Evolutionary conservation across 2,888 invertebrate species (phyloP), one percentile per base, ranked within the genome.

Genomic region (Nasonia oneida): DNA sequence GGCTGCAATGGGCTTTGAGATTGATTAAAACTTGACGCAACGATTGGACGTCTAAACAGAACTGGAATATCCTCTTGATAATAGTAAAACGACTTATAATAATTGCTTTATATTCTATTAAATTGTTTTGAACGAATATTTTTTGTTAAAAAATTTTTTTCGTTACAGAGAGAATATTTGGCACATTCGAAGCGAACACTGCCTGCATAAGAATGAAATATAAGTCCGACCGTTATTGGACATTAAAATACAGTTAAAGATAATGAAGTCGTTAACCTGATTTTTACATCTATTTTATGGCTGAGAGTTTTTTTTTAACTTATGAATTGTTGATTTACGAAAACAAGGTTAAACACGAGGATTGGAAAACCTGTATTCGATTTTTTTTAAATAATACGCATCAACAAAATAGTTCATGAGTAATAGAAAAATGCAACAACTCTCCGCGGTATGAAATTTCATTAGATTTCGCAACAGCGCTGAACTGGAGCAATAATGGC

Each of bases 271-370:
- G 75, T 86, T 86, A 86, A 86, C 73, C 81, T 81, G 76, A 81
- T 83, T 83, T 82, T 83, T 83, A 61, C 61, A 76, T 47, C 61
- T 81, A 73, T 81, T 85, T 82, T 74, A 82, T 75, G 70, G 18
- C 71, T 47, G 50, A 67, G 33, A 71, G 53, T 23, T 23, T 70
- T 50, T 53, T 77, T 81, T 73, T 29, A 73, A 81, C 76, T 86
- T 83, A 80, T 71, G 82, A 75, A 76, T 86, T 80, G 79, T 83
- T 79, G 86, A 86, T 83, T 83, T 83, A 76, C 79, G 77, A 86
- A 86, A 83, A 86, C 85, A 86, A 86, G 86, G 79, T 57, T 80
- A 71, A 83, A 70, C 23, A 33, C 71, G 47, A 79, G 53, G 82
- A 67, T 75, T 79, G 57, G 18, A 42, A 83, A 67, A 57, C 42